phyloP scores from a whole-genome alignment of 2,113 vertebrate species.

The Hippolais icterina region DNA sequence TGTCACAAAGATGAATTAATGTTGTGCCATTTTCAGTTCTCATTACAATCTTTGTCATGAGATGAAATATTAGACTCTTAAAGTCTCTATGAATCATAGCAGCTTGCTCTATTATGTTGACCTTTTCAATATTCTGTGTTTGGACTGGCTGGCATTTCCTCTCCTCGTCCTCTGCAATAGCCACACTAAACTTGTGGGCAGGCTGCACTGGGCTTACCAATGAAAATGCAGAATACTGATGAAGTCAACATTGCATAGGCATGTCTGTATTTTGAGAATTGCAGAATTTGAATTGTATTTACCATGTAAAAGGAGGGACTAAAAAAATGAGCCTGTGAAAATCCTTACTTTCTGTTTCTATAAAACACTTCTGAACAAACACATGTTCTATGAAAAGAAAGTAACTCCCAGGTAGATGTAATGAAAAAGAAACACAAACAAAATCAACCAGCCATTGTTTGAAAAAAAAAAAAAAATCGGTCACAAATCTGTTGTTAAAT shows the following conservation, averaged over 20 bases:
- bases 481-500: not conserved
- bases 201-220: slow-evolving; percentile 60
- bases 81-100: slow-evolving; percentile 79
- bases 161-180: slow-evolving; percentile 44
- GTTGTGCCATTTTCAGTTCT: slow-evolving; percentile 79
- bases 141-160: slow-evolving; percentile 80
- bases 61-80: slow-evolving; percentile 81
- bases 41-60: slow-evolving; percentile 76
- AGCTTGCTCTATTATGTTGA: slow-evolving; percentile 71
- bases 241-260: slow-evolving; percentile 44
- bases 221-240: slow-evolving; percentile 64
- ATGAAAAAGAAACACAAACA: not conserved
- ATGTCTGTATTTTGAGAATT: slow-evolving; percentile 33
- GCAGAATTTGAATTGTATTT: slow-evolving; percentile 30
- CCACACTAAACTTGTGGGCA: slow-evolving; percentile 41
- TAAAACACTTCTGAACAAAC: not conserved
- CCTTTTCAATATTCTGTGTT: slow-evolving; percentile 82
- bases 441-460: not conserved
- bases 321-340: slow-evolving; percentile 14
- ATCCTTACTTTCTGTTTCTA: not conserved
- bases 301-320: not conserved
- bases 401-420: not conserved
- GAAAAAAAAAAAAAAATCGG: not conserved
- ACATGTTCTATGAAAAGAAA: not conserved
- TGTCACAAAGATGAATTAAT: slow-evolving; percentile 80